Base-by-base conservation (phyloP, 1,140 invertebrate genomes). In the Metopolophium dirhodum region DNA sequence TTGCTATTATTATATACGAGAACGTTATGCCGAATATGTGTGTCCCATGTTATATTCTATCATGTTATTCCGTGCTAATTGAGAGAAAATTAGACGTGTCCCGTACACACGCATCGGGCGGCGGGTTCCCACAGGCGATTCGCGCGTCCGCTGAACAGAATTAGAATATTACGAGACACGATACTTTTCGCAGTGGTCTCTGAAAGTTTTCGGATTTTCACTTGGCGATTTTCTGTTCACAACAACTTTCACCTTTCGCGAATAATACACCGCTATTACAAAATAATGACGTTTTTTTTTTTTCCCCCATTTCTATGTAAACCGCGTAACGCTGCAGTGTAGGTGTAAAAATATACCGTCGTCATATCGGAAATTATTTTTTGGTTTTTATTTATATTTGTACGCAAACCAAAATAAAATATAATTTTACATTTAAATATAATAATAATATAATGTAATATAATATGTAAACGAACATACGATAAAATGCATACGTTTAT, bases 41-140 rank as follows among this genome's bases (percentile, higher is more conserved):
- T n/a, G 61, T 68, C n/a, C 61, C 14, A n/a, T 7, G 85, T 86
- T 86, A 86, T 86, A 86, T 86, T 85, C 37, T 86, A 47, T 49
- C 47, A n/a, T 86, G 20, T 26, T 86, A 86, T 49, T 68, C 41
- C 1, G 22, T 18, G 85, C 30, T 86, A 86, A 86, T 47, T n/a
- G 85, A 86, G 85, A 86, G 85, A 47, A 47, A 86, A 86, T 86
- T 86, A n/a, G 85, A 86, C 23, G 85, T 11, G 85, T 86, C 85
- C 4, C 26, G 45, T 47, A 49, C 41, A 85, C 83, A 85, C 22
- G 22, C 30, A 30, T 7, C 35, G 82, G 6, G 82, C 7, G 7
- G n/a, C 7, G 83, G 23, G 20, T 86, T 86, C 85, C 23, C 85
- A 86, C 41, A 4, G 85, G 22, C 85, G 26, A 47, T 45, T 23